A percentile compares a stretch with the other conserved stretches of the same genome.
These are phyloP conservation scores for Argya squamiceps DNA, from an alignment of 2,797 vertebrate species.

Conservation along the genomic window DNA sequence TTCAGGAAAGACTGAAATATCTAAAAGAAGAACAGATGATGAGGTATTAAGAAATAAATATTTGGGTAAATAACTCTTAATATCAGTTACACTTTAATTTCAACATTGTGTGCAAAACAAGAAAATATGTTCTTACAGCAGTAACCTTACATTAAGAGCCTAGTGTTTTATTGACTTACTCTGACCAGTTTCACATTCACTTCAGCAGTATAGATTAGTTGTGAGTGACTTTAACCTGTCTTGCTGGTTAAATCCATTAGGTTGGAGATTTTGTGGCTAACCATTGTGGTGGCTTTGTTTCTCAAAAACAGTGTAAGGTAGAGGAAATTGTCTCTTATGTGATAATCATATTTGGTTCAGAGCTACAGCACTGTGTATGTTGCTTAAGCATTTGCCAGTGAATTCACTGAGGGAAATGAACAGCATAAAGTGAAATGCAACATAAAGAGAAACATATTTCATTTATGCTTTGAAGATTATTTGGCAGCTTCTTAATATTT, in stretches of 20 bases:
- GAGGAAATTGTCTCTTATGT: not conserved
- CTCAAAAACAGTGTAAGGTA: not conserved
- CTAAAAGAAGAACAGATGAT: not conserved
- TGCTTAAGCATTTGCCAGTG: not conserved
- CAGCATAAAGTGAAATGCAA: not conserved
- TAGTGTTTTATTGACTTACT: not conserved
- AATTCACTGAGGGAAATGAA: not conserved
- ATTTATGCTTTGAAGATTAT: not conserved
- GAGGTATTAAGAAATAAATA: not conserved
- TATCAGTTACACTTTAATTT: not conserved
- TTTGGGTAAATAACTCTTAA: not conserved
- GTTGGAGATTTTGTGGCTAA: not conserved
- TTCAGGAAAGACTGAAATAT: not conserved
- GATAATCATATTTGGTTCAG: not conserved
- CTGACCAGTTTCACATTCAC: not conserved
- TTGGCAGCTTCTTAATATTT: not conserved
- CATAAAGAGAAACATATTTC: not conserved
- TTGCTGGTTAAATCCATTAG: not conserved
- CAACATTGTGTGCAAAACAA: rapidly evolving
- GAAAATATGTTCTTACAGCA: not conserved
- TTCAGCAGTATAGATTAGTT: not conserved
- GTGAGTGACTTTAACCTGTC: not conserved
- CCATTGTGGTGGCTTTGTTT: not conserved
- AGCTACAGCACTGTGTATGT: not conserved
- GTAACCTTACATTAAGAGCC: not conserved